Evolutionary conservation across 2,113 vertebrate genomes (phyloP).

Genomic region (Quiscalus mexicanus): DNA sequence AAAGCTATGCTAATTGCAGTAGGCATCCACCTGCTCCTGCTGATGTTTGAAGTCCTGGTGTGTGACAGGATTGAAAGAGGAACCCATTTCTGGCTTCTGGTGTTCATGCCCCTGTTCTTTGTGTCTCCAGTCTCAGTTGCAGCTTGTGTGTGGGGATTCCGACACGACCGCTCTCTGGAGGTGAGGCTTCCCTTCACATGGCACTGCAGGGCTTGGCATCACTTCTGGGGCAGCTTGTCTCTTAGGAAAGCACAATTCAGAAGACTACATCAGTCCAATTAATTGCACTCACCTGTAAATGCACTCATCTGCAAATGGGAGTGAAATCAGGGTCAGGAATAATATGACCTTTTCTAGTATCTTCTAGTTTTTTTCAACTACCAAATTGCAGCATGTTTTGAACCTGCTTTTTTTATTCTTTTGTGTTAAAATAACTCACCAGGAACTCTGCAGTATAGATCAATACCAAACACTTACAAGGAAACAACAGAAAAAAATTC

Average conservation of each 20-base stretch:
- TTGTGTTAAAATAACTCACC: not conserved
- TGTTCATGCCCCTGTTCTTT: slow-evolving; percentile 98
- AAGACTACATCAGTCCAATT: not conserved
- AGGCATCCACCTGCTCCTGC: slow-evolving; percentile 92
- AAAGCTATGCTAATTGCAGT: slow-evolving; percentile 98
- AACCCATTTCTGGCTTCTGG: slow-evolving; percentile 92
- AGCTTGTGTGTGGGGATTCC: slow-evolving; percentile 97
- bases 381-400: not conserved
- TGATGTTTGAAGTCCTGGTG: slow-evolving; percentile 97
- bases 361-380: not conserved
- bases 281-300: not conserved
- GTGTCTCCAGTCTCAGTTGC: slow-evolving; percentile 97
- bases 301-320: not conserved
- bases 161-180: slow-evolving; percentile 96
- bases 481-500: not conserved
- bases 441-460: not conserved
- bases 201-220: not conserved
- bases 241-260: not conserved
- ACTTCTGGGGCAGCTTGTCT: not conserved
- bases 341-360: not conserved
- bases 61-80: slow-evolving; percentile 92
- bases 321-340: not conserved
- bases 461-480: not conserved
- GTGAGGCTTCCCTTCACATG: slow-evolving; percentile 54
- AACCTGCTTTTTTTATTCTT: not conserved